Conservation (phyloP, 2,797 vertebrate genomes). For the Microctenopoma stevenorrisi region DNA sequence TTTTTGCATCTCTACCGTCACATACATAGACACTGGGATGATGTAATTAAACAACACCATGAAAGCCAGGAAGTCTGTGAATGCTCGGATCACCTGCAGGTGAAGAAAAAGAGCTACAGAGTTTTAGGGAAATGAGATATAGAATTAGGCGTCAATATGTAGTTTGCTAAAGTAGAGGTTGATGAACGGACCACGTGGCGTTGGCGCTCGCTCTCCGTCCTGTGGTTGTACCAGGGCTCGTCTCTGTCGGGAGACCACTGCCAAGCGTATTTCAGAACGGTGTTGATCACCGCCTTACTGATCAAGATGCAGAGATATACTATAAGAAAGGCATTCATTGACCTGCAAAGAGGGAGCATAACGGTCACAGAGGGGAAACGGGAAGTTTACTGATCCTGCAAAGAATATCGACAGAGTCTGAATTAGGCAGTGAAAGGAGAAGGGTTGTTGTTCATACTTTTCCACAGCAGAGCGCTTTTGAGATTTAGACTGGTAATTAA, state of each 20-base stretch:
- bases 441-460: constrained; percentile 85
- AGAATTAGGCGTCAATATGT: background rate
- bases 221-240: constrained; percentile 97
- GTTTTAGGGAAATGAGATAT: background rate
- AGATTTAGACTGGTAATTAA: constrained; percentile 99
- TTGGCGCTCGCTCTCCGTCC: constrained; percentile 91
- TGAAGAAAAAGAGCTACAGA: background rate
- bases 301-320: constrained; percentile 98
- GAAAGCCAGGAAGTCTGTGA: constrained; percentile 98
- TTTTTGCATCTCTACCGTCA: constrained; percentile 99
- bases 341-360: constrained; percentile 78
- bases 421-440: background rate
- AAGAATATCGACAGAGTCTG: background rate
- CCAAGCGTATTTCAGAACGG: constrained; percentile 94
- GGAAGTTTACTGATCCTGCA: background rate
- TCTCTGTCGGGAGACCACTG: constrained; percentile 91
- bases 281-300: constrained; percentile 96
- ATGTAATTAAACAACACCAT: constrained; percentile 99
- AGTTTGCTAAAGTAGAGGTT: background rate
- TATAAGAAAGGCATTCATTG: constrained; percentile 96
- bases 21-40: constrained; percentile 99
- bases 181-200: constrained; percentile 87
- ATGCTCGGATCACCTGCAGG: constrained; percentile 91
- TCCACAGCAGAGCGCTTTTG: constrained; percentile 98
- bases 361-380: constrained; percentile 7